A percentile compares a stretch with the other conserved stretches of the same genome.
Conservation (phyloP, 2,888 invertebrate species). For the Drosophila meridionalis region DNA sequence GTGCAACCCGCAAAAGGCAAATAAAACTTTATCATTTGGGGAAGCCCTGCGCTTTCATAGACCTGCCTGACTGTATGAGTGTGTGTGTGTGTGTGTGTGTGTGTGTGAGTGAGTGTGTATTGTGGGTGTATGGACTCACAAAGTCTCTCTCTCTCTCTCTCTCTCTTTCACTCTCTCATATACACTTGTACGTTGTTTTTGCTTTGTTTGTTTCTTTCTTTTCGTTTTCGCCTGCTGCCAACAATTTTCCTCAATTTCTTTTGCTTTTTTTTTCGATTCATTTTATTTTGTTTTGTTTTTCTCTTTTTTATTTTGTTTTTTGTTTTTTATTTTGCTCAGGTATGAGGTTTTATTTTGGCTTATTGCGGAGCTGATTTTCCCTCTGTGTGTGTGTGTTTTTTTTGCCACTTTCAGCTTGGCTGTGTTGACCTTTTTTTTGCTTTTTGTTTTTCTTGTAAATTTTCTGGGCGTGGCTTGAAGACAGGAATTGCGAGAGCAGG, state of each 20-base stretch:
- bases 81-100: conserved; percentile 32
- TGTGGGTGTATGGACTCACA: conserved; percentile 6
- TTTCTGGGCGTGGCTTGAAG: conserved; percentile 71
- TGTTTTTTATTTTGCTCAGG: conserved; percentile 52
- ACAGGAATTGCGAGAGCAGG: conserved; percentile 35
- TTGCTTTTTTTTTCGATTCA: conserved; percentile 33
- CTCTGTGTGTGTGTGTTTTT: conserved; percentile 14
- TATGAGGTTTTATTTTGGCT: conserved; percentile 73
- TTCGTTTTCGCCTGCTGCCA: conserved; percentile 54
- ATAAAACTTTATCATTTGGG: conserved; percentile 81
- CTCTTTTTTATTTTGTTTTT: conserved; percentile 21
- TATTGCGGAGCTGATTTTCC: conserved; percentile 62
- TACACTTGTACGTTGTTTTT: conserved; percentile 40
- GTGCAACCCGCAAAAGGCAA: conserved; percentile 72
- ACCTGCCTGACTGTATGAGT: conserved; percentile 37
- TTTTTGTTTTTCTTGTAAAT: conserved; percentile 37
- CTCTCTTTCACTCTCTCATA: neutral
- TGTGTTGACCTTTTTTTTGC: conserved; percentile 69
- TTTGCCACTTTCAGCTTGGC: conserved; percentile 48
- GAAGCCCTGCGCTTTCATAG: conserved; percentile 79
- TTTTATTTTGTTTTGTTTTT: conserved; percentile 25
- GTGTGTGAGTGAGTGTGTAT: conserved; percentile 12
- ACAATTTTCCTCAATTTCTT: conserved; percentile 56
- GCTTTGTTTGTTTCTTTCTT: conserved; percentile 33
- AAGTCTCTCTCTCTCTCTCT: neutral